A percentile compares a stretch with the other conserved stretches of the same genome.
These are phyloP conservation scores for Phataginus tetradactyla DNA, from an alignment of 2,797 vertebrate genomes.

Conservation along the genomic window DNA sequence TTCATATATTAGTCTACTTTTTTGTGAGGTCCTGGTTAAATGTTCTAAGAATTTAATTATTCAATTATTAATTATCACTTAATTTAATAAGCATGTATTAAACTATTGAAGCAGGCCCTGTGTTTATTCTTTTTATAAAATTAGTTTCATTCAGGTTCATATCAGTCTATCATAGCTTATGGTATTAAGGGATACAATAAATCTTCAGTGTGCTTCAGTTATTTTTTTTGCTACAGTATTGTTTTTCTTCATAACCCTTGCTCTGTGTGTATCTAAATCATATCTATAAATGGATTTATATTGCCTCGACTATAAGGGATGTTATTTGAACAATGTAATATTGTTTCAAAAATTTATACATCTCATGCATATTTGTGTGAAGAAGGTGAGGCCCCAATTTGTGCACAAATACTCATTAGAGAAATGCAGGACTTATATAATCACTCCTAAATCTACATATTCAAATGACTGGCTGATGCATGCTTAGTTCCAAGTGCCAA, in stretches of 20 bases:
- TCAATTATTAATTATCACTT: not conserved
- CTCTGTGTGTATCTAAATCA: slow-evolving; percentile 51
- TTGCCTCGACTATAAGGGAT: slow-evolving; percentile 24
- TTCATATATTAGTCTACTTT: not conserved
- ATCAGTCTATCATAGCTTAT: not conserved
- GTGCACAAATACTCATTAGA: not conserved
- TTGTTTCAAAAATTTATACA: not conserved
- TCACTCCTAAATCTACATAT: not conserved
- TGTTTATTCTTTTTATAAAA: slow-evolving; percentile 4
- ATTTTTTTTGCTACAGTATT: not conserved
- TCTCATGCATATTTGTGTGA: not conserved
- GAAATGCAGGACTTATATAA: not conserved
- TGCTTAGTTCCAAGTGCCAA: not conserved
- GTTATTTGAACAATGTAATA: not conserved
- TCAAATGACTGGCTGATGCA: not conserved
- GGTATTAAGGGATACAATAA: not conserved
- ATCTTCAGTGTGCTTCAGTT: not conserved
- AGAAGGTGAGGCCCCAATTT: not conserved
- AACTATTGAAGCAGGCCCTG: not conserved
- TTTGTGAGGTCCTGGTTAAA: not conserved
- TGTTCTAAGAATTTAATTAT: not conserved
- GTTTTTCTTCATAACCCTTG: not conserved
- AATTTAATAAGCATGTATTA: not conserved
- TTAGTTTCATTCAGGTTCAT: not conserved
- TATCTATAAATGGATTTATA: slow-evolving; percentile 60